Evolutionary conservation across 2,797 vertebrate genomes (phyloP).

Genomic region (Forpus xanthops): DNA sequence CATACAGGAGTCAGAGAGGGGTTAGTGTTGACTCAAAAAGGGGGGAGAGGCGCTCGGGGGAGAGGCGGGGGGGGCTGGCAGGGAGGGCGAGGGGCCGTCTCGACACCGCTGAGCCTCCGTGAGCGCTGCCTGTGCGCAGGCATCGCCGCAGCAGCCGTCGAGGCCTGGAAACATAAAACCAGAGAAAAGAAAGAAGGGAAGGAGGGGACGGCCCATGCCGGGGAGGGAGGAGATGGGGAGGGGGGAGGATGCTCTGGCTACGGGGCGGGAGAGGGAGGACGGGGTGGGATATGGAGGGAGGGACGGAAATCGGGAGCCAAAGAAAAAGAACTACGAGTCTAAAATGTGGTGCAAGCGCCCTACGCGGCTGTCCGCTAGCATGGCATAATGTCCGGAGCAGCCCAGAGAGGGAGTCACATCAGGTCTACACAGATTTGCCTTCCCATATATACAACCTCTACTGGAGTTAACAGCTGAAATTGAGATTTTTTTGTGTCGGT

Average conservation of each 20-base stretch:
- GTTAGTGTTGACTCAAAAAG: constrained; percentile 70
- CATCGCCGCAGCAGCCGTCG: constrained; percentile 38
- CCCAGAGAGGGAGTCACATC: constrained; percentile 76
- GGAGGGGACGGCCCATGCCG: constrained; percentile 49
- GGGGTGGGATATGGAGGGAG: constrained; percentile 42
- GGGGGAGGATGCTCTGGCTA: constrained; percentile 58
- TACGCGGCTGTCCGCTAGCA: constrained; percentile 70
- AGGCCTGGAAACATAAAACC: constrained; percentile 61
- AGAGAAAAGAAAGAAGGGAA: constrained; percentile 63
- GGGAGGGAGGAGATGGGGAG: constrained; percentile 19
- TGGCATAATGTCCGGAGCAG: constrained; percentile 72
- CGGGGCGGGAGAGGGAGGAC: constrained; percentile 37
- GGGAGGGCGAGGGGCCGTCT: constrained; percentile 31
- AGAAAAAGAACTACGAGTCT: constrained; percentile 72
- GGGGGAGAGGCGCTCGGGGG: constrained; percentile 25
- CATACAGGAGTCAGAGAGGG: constrained; percentile 66
- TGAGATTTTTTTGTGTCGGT: constrained; percentile 70
- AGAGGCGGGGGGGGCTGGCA: constrained; percentile 5
- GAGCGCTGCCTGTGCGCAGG: neutral
- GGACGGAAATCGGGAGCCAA: constrained; percentile 67
- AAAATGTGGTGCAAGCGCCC: constrained; percentile 72
- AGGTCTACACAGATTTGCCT: constrained; percentile 76
- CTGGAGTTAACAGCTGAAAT: constrained; percentile 74
- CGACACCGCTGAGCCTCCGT: constrained; percentile 35
- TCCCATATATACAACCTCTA: constrained; percentile 77